Evolutionary conservation across 2,113 vertebrate genomes (phyloP), one percentile per base, ranked within the genome.

Genomic region (Poecile atricapillus): DNA sequence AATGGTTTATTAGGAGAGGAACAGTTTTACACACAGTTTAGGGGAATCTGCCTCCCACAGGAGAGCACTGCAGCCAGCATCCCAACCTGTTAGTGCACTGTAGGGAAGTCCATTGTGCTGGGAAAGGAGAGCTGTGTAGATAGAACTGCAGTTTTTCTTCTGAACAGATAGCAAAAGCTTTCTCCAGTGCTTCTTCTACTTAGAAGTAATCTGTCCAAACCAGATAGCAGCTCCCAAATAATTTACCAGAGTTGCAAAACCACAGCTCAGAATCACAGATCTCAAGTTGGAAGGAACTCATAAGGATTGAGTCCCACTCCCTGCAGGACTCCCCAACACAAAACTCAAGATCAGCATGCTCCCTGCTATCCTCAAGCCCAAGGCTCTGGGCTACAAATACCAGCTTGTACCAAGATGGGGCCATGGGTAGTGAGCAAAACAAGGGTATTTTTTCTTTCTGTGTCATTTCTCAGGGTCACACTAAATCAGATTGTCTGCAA

Each of bases 51-150:
- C 22, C 25, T 64, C 46, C 24, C 31, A 7, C 1, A 1, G 70
- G 53, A 83, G 27, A 76, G 20, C 1, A 1, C 39, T 27, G 27
- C 18, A 39, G 56, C 14, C 35, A 41, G n/a, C 21, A 33, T 28
- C 58, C 24, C 5, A 7, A n/a, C 15, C 22, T 52, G 12, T 39
- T 35, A 68, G 27, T 71, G 35, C 0, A 0, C 20, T 47, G n/a
- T 28, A 50, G 35, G 52, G 33, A 55, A 33, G 13, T 31, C 60
- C 21, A 12, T 25, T 55, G 49, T 2, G 0, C 60, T 82, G 35
- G 31, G 31, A 88, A 82, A 16, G 18, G 13, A 77, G 31, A 56
- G 23, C 22, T 35, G 15, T 27, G 49, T 47, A 73, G 17, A 25
- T 25, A 28, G 41, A 92, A 4, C 21, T 47, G 58, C 33, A 65